Evolutionary conservation across 2,797 vertebrate genomes (phyloP).

Genomic region (Carduelis carduelis): DNA sequence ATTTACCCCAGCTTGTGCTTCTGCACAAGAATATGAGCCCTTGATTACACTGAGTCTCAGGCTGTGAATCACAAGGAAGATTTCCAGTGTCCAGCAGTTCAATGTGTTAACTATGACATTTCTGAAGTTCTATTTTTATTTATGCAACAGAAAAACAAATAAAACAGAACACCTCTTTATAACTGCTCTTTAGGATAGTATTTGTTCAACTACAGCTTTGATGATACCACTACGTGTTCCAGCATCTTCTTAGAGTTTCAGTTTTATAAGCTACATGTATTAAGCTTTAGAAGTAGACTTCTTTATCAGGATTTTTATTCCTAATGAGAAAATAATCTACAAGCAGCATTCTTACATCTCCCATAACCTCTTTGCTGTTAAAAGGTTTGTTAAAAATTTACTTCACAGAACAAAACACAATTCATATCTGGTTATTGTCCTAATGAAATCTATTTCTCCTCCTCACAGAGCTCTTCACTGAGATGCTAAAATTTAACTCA

Average conservation of each 20-base stretch:
- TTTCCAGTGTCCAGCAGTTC: constrained; percentile 73
- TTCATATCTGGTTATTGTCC: constrained; percentile 55
- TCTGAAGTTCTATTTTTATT: constrained; percentile 73
- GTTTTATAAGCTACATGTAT: constrained; percentile 73
- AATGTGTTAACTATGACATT: constrained; percentile 71
- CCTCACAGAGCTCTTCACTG: constrained; percentile 31
- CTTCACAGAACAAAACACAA: constrained; percentile 48
- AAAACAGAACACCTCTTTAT: constrained; percentile 49
- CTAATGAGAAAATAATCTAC: constrained; percentile 68
- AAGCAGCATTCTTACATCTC: constrained; percentile 42
- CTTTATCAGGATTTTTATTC: constrained; percentile 37
- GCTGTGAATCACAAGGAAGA: constrained; percentile 79
- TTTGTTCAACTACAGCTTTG: constrained; percentile 72
- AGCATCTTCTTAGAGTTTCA: constrained; percentile 63
- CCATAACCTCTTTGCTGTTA: neutral
- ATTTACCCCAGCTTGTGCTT: neutral
- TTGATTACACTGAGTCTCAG: constrained; percentile 78
- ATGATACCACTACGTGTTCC: constrained; percentile 2
- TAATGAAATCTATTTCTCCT: constrained; percentile 49
- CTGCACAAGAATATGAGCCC: constrained; percentile 62
- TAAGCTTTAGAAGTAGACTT: constrained; percentile 35
- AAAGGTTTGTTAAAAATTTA: constrained; percentile 58
- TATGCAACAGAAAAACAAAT: constrained; percentile 24
- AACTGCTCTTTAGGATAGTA: constrained; percentile 41
- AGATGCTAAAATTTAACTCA: constrained; percentile 68